phyloP scores from a whole-genome alignment of 2,888 invertebrate species.

The Napeogenes sylphis region DNA sequence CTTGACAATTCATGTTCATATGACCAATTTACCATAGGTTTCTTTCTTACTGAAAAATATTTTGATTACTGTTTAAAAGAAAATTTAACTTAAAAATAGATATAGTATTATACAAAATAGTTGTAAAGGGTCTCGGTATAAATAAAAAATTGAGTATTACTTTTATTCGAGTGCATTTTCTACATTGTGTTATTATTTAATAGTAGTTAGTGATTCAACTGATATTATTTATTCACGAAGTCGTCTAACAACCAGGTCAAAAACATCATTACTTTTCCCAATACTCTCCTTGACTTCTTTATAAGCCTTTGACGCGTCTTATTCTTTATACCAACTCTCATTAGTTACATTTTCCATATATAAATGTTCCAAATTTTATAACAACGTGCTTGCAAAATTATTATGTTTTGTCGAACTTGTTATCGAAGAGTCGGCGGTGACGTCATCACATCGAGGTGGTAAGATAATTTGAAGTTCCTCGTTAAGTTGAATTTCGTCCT shows the following conservation, averaged over 20 bases:
- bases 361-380: not conserved
- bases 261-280: conserved; percentile 48
- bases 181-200: not conserved
- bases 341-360: conserved; percentile 26
- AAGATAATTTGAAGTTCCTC: conserved; percentile 69
- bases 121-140: too few species aligned
- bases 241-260: conserved; percentile 42
- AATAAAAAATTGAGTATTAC: too few species aligned
- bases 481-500: conserved; percentile 60
- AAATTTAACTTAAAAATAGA: too few species aligned
- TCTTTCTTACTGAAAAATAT: too few species aligned
- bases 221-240: conserved; percentile 32
- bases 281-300: conserved; percentile 38
- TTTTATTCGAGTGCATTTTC: not conserved
- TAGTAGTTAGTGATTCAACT: not conserved
- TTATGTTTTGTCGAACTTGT: conserved; percentile 37
- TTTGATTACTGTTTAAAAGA: too few species aligned
- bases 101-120: too few species aligned
- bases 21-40: too few species aligned
- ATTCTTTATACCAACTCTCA: conserved; percentile 37
- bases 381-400: not conserved
- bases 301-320: conserved; percentile 39
- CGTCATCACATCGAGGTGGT: conserved; percentile 65
- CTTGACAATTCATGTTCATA: too few species aligned
- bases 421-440: conserved; percentile 49